A percentile compares a stretch with the other conserved stretches of the same genome.
Conservation (phyloP, 64 coral and sea anemone genomes). For the Montipora efflorescens region DNA sequence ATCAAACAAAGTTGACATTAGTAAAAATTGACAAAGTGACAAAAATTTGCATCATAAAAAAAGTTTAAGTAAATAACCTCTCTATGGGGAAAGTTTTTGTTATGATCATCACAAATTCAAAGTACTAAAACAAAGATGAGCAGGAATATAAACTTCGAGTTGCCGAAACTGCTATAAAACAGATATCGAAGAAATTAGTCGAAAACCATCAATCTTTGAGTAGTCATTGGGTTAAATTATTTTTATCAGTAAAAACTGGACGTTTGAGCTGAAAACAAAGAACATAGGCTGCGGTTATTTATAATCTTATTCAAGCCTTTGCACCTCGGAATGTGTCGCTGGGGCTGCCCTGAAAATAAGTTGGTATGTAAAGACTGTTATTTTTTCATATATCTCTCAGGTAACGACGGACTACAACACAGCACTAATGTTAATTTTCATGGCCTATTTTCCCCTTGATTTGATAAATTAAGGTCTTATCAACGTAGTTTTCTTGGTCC, state of each 20-base stretch:
- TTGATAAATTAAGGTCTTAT: too few species aligned
- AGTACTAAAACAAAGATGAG: not conserved
- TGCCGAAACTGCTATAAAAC: too few species aligned
- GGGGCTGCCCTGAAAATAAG: constrained; percentile 39
- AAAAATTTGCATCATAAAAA: constrained; percentile 20
- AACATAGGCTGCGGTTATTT: not conserved
- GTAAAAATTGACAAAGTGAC: not conserved
- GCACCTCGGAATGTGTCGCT: constrained; percentile 23
- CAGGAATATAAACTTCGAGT: not conserved
- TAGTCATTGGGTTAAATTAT: not conserved
- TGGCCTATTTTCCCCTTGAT: too few species aligned
- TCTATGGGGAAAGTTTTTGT: not conserved
- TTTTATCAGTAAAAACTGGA: not conserved
- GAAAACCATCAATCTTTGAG: not conserved
- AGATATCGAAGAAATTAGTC: not conserved
- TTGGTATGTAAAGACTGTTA: not conserved
- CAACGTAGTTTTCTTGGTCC: too few species aligned
- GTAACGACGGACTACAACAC: too few species aligned
- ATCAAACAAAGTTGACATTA: not conserved
- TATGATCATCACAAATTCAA: not conserved
- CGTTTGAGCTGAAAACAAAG: not conserved
- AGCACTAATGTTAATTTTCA: too few species aligned
- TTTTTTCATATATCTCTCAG: not conserved
- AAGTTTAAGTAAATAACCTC: not conserved
- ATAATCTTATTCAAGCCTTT: not conserved